Evolutionary conservation across 2,113 vertebrate genomes (phyloP).

Genomic region (Macquaria australasica): DNA sequence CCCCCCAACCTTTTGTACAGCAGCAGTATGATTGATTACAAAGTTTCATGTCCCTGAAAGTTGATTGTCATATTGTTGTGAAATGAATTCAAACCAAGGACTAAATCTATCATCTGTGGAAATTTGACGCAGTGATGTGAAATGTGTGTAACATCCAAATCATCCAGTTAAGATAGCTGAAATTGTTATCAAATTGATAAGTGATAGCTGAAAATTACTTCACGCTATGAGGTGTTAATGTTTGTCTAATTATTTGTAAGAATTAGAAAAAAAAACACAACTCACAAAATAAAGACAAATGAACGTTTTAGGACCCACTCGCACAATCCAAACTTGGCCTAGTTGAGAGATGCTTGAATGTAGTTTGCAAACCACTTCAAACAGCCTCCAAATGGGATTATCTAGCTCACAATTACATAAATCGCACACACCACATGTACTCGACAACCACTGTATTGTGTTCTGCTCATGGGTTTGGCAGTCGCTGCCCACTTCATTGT

Average conservation of each 20-base stretch:
- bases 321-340: not conserved
- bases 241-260: not conserved
- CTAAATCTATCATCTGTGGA: not conserved
- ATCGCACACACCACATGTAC: not conserved
- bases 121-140: not conserved
- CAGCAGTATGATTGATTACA: not conserved
- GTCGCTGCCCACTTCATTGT: not conserved
- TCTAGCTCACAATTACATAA: not conserved
- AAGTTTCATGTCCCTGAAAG: not conserved
- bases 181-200: not conserved
- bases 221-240: not conserved
- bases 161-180: not conserved
- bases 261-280: not conserved
- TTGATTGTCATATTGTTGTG: not conserved
- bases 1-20: not conserved
- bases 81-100: not conserved
- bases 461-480: not conserved
- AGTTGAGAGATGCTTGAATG: not conserved
- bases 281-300: not conserved
- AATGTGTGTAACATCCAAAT: not conserved
- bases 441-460: not conserved
- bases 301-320: not conserved
- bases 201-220: not conserved
- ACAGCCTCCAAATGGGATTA: not conserved
- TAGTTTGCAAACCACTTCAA: conserved; percentile 24